phyloP scores from a whole-genome alignment of 1,140 invertebrate genomes.

The Prorops nasuta region DNA sequence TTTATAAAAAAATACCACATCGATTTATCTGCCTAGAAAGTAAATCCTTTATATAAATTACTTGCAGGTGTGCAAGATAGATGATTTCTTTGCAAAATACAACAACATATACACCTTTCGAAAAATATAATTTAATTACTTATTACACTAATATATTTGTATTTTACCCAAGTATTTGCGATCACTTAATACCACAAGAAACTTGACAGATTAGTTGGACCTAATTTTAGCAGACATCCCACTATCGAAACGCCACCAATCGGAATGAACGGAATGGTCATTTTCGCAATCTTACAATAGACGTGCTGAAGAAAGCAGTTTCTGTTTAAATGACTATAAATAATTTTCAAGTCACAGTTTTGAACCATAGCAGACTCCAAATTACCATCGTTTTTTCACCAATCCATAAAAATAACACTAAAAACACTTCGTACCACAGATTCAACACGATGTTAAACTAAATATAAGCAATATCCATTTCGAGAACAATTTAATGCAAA shows the following conservation, averaged over 20 bases:
- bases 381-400: background rate
- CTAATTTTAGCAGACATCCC: constrained; percentile 25
- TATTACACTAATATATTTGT: background rate
- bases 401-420: background rate
- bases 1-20: too few relatives aligned
- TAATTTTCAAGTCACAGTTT: background rate
- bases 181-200: constrained; percentile 8
- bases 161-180: background rate
- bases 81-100: background rate
- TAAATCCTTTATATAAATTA: background rate
- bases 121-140: background rate
- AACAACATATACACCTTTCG: background rate
- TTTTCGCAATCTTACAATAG: constrained; percentile 1
- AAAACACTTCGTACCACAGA: background rate
- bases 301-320: background rate
- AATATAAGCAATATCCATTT: background rate
- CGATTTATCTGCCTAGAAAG: too few relatives aligned
- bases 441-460: background rate
- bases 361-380: background rate
- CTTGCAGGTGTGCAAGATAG: background rate
- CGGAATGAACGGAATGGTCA: background rate
- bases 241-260: constrained; percentile 15
- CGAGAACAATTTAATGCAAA: too few relatives aligned
- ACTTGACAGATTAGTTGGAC: constrained; percentile 16
- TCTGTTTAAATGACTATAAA: background rate